These are phyloP conservation scores for Triplophysa yarkandensis DNA, from an alignment of 2,797 vertebrate species.

Conservation along the genomic window DNA sequence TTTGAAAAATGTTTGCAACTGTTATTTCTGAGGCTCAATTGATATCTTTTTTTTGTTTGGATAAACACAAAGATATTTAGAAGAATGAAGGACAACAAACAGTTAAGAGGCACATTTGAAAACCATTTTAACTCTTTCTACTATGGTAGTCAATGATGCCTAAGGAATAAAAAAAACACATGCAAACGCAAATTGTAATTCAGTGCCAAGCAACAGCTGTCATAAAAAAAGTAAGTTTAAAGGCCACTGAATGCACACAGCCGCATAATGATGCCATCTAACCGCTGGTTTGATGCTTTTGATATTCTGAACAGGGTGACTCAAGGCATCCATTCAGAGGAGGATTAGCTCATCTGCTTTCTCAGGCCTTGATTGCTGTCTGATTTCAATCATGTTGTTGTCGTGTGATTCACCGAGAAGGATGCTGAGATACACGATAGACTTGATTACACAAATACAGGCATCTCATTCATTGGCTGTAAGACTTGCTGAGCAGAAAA, in stretches of 20 bases:
- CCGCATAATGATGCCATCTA: conserved; percentile 10
- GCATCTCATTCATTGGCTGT: conserved; percentile 36
- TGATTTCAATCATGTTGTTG: conserved; percentile 37
- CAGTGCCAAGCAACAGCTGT: neutral
- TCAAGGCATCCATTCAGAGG: conserved; percentile 24
- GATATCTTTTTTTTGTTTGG: no score
- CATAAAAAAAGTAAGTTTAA: neutral
- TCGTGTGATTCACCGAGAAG: conserved; percentile 29
- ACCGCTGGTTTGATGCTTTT: conserved; percentile 6
- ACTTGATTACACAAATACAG: conserved; percentile 42
- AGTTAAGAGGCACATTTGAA: no score
- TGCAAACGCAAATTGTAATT: neutral
- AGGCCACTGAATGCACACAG: neutral
- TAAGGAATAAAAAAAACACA: no score
- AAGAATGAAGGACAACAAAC: no score
- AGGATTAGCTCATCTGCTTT: conserved; percentile 34
- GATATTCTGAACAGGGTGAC: conserved; percentile 23
- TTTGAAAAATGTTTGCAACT: no score
- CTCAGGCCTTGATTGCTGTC: conserved; percentile 36
- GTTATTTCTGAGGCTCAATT: no score
- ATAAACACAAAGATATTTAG: no score
- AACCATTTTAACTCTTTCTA: no score
- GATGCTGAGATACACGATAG: conserved; percentile 33
- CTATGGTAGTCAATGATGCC: no score
- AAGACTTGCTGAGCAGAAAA: conserved; percentile 1